A percentile compares a stretch with the other conserved stretches of the same genome.
phyloP scores from a whole-genome alignment of 2,888 invertebrate genomes.

The Polyommatus icarus region DNA sequence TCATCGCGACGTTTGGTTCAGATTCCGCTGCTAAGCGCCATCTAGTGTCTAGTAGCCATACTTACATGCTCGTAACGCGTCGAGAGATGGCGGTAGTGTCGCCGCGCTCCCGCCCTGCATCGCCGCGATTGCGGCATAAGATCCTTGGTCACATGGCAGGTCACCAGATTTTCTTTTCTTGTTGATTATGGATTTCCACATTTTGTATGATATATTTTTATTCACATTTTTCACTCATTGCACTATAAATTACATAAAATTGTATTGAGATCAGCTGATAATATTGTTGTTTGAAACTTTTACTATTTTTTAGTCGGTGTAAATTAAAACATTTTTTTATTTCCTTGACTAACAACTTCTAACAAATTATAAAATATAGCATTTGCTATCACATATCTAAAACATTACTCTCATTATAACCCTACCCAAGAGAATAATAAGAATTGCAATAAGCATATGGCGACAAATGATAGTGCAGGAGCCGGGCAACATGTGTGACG shows the following conservation, averaged over 20 bases:
- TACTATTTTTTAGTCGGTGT: no score
- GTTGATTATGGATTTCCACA: constrained; percentile 75
- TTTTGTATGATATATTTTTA: constrained; percentile 68
- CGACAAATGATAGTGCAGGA: constrained; percentile 54
- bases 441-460: not conserved
- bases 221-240: constrained; percentile 48
- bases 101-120: constrained; percentile 73
- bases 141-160: constrained; percentile 66
- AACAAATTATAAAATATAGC: not conserved
- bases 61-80: constrained; percentile 76
- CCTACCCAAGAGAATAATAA: not conserved
- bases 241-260: constrained; percentile 4
- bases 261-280: constrained; percentile 5
- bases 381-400: not conserved
- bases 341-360: not conserved
- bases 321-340: no score
- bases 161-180: constrained; percentile 75
- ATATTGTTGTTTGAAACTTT: not conserved
- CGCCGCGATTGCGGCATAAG: constrained; percentile 72
- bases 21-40: constrained; percentile 45
- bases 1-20: not conserved
- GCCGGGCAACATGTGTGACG: constrained; percentile 58
- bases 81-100: constrained; percentile 76
- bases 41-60: constrained; percentile 60
- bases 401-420: not conserved